A percentile compares a stretch with the other conserved stretches of the same genome.
phyloP scores from a whole-genome alignment of 2,113 vertebrate species.

The Willisornis vidua region DNA sequence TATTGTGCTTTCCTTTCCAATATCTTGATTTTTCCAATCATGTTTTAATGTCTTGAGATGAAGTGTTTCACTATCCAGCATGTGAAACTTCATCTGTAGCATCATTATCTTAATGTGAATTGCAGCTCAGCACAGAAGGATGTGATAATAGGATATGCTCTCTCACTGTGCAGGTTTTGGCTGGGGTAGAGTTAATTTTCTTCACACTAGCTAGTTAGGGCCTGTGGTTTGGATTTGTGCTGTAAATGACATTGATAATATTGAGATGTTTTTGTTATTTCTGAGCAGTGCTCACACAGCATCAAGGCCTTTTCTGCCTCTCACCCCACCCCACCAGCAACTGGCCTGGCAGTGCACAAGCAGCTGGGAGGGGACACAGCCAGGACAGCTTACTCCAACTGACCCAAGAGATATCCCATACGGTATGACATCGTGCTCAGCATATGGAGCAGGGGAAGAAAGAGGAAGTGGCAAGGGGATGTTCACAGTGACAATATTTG shows the following conservation, averaged over 20 bases:
- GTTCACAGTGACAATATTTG: background rate
- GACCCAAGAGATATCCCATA: background rate
- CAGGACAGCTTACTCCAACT: background rate
- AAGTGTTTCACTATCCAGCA: background rate
- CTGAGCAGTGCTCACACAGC: background rate
- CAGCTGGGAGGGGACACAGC: too few relatives aligned
- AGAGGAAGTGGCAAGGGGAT: background rate
- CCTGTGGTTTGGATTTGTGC: background rate
- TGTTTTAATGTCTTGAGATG: background rate
- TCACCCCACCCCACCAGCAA: rapidly evolving
- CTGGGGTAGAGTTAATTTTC: background rate
- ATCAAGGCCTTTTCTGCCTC: background rate
- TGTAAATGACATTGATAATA: background rate
- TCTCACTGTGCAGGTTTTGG: background rate
- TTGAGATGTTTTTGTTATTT: background rate
- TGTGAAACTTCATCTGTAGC: background rate
- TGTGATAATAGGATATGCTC: background rate
- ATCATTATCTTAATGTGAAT: background rate
- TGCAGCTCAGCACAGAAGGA: background rate
- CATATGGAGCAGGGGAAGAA: background rate
- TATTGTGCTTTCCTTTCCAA: background rate
- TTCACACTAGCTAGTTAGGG: background rate
- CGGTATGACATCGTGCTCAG: rapidly evolving
- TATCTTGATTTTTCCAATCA: background rate
- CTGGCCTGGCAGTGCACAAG: background rate